Conservation (phyloP, 2,888 invertebrate genomes). For the Zhuqinia jingwanae region DNA sequence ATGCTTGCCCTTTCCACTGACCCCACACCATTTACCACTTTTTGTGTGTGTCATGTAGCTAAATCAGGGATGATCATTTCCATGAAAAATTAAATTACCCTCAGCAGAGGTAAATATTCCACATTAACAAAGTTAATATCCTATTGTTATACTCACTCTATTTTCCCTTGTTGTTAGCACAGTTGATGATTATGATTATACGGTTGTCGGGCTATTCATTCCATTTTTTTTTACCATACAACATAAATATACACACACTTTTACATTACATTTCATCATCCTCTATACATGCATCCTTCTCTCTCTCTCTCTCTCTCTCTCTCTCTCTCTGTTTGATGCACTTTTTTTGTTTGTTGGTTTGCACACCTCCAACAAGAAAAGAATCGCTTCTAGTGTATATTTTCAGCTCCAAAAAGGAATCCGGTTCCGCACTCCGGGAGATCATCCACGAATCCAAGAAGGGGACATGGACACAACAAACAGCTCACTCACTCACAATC, state of each 20-base stretch:
- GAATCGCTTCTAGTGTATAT: no score
- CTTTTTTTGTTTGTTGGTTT: constrained; percentile 30
- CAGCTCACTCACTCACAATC: no score
- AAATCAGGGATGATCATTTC: constrained; percentile 1
- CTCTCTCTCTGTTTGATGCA: constrained; percentile 2
- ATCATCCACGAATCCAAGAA: constrained; percentile 9
- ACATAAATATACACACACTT: no score
- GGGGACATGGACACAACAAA: constrained; percentile 25
- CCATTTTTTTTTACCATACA: no score
- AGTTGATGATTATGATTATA: constrained; percentile 53
- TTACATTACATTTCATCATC: no score
- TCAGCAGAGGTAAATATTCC: no score
- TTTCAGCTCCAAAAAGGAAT: constrained; percentile 60
- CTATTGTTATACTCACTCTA: not conserved
- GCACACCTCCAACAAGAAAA: constrained; percentile 44
- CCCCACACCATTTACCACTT: constrained; percentile 29
- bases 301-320: not conserved
- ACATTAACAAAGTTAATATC: constrained; percentile 26
- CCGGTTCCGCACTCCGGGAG: constrained; percentile 75
- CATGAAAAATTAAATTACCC: constrained; percentile 12
- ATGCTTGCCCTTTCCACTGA: constrained; percentile 23
- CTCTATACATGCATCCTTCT: no score
- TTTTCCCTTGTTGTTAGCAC: constrained; percentile 24
- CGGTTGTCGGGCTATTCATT: constrained; percentile 45
- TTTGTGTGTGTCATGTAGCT: constrained; percentile 21